Evolutionary conservation across 2,113 vertebrate species (phyloP).

Genomic region (Heterotis niloticus): DNA sequence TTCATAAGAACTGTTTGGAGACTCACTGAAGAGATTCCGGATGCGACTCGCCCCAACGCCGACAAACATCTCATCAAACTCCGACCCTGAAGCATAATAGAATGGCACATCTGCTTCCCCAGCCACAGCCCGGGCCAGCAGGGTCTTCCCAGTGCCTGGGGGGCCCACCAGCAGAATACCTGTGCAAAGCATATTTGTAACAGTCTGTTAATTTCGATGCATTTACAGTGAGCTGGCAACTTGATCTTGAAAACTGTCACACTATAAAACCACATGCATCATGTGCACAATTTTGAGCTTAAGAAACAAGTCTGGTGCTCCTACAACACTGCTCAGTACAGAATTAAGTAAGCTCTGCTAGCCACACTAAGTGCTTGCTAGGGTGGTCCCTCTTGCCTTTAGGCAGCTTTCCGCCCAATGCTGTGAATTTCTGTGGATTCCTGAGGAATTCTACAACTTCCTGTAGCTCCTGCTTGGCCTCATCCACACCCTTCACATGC

Average conservation of each 20-base stretch:
- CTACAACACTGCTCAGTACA: no score
- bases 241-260: no score
- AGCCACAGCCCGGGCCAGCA: conserved; percentile 91
- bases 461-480: conserved; percentile 95
- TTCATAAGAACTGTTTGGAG: neutral
- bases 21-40: conserved; percentile 91
- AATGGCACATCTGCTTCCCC: conserved; percentile 96
- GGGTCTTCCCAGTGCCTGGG: conserved; percentile 94
- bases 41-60: conserved; percentile 96
- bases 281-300: no score
- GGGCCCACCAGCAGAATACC: conserved; percentile 90
- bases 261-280: no score
- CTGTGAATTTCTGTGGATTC: conserved; percentile 94
- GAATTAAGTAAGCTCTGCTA: no score
- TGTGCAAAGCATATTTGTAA: conserved; percentile 37
- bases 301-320: no score
- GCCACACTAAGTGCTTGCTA: neutral
- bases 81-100: conserved; percentile 93
- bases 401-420: conserved; percentile 91
- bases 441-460: conserved; percentile 97
- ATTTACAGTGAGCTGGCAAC: no score
- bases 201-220: neutral
- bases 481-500: conserved; percentile 94
- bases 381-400: conserved; percentile 69
- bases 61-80: conserved; percentile 99